These are phyloP conservation scores for Harpagifer antarcticus DNA, from an alignment of 2,797 vertebrate genomes.

Conservation along the genomic window DNA sequence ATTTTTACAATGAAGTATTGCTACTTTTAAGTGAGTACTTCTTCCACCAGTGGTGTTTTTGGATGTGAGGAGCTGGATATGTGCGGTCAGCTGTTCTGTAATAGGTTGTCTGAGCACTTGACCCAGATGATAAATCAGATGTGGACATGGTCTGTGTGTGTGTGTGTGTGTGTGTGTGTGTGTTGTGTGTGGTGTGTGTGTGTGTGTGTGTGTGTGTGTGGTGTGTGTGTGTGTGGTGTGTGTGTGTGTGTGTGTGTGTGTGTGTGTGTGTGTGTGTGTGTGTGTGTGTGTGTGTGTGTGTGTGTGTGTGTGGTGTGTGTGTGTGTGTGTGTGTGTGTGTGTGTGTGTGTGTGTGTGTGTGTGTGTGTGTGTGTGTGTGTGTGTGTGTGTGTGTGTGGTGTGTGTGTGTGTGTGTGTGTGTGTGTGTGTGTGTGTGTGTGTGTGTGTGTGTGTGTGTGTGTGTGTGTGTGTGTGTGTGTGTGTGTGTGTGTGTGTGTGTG, in stretches of 20 bases:
- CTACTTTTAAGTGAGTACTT: too few species aligned
- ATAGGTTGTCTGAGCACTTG: constrained; percentile 47
- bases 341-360: not conserved
- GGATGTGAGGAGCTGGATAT: constrained; percentile 23
- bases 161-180: constrained; percentile 9
- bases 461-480: not conserved
- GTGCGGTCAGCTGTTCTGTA: constrained; percentile 47
- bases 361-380: not conserved
- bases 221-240: constrained; percentile 13
- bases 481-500: not conserved
- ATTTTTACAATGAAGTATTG: too few species aligned
- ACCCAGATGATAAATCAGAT: constrained; percentile 53
- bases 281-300: constrained; percentile 14
- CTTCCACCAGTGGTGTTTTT: too few species aligned
- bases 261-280: constrained; percentile 17
- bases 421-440: not conserved
- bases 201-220: constrained; percentile 13
- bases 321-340: constrained; percentile 18
- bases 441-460: not conserved
- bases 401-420: not conserved
- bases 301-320: constrained; percentile 6
- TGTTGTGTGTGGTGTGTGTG: constrained; percentile 16
- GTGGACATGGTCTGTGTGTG: not conserved
- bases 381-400: not conserved
- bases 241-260: constrained; percentile 11